phyloP scores from a whole-genome alignment of 92 coral and sea anemone species.

The Palythoa grandis region DNA sequence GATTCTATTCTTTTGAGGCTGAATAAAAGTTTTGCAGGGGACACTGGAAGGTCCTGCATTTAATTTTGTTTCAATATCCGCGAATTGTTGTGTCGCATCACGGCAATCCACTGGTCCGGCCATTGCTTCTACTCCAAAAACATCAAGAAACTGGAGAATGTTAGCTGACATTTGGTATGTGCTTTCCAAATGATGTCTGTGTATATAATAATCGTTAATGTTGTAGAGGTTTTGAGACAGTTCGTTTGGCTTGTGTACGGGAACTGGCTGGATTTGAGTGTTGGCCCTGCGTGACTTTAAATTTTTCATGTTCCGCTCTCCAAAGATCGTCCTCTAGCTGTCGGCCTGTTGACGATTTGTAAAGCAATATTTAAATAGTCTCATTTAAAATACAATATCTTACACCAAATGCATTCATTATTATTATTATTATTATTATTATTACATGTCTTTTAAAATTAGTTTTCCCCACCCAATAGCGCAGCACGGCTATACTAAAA shows the following conservation, averaged over 20 bases:
- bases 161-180: neutral
- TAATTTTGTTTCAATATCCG: no score
- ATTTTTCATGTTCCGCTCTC: neutral
- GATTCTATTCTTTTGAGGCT: no score
- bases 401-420: neutral
- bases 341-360: neutral
- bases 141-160: neutral
- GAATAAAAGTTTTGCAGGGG: no score
- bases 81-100: no score
- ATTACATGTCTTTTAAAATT: no score
- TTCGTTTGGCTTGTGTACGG: neutral
- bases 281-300: neutral
- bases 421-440: no score
- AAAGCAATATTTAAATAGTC: neutral
- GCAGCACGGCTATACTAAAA: no score
- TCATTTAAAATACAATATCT: neutral
- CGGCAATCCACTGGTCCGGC: no score
- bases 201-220: neutral
- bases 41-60: no score
- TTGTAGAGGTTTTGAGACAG: neutral
- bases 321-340: neutral
- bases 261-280: neutral
- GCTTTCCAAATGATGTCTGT: neutral
- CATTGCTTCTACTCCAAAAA: no score
- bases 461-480: no score